Conservation (phyloP, 2,113 vertebrate species). For the Oceanodroma tethys region DNA sequence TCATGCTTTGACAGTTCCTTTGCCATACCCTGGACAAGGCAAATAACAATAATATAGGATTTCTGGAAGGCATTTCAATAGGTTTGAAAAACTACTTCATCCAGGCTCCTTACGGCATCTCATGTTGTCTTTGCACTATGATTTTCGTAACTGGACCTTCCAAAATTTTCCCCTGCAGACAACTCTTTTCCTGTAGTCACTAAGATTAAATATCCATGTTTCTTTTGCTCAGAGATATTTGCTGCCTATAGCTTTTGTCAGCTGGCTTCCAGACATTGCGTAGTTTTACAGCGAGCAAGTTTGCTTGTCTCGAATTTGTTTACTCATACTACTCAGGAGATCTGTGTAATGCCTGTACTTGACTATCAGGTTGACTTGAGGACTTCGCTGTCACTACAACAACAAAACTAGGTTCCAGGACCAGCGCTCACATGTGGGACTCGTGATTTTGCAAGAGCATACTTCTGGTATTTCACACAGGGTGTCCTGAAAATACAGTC, state of each 20-base stretch:
- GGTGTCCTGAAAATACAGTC: neutral
- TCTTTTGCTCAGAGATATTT: neutral
- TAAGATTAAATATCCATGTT: neutral
- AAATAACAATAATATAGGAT: neutral
- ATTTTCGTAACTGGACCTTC: neutral
- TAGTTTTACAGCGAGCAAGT: neutral
- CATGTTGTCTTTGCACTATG: neutral
- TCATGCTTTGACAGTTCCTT: neutral
- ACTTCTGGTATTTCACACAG: neutral
- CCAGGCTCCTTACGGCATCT: neutral
- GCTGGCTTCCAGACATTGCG: neutral
- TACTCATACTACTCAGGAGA: neutral
- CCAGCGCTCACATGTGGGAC: neutral
- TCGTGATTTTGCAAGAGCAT: neutral
- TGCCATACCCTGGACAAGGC: neutral
- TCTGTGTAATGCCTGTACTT: neutral
- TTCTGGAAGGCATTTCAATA: neutral
- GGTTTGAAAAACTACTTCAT: neutral
- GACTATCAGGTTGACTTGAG: neutral
- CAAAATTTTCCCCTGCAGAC: neutral
- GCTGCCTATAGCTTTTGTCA: neutral
- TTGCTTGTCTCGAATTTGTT: neutral
- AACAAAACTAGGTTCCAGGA: neutral
- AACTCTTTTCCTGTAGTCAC: neutral
- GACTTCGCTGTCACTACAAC: neutral